Conservation (phyloP, 2,797 vertebrate species). For the Halcyon smyrnensis region DNA sequence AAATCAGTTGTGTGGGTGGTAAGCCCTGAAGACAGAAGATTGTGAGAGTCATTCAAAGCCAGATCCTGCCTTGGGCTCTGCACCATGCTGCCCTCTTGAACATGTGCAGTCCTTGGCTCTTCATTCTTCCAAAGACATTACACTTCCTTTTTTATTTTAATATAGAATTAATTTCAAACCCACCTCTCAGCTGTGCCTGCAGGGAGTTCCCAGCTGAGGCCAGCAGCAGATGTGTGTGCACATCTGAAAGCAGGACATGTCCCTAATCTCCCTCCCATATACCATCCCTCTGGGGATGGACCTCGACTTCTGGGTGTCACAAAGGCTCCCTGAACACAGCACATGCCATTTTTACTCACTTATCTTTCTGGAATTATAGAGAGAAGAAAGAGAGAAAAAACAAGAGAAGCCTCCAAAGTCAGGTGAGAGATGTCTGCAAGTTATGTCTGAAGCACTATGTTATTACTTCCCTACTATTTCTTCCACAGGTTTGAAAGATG, state of each 20-base stretch:
- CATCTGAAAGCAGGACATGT: not conserved
- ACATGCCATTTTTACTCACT: not conserved
- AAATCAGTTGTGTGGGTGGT: not conserved
- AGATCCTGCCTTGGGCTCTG: not conserved
- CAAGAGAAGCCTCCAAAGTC: not conserved
- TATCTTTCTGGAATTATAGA: not conserved
- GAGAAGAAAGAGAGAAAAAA: not conserved
- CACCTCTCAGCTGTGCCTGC: not conserved
- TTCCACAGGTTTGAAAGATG: not conserved
- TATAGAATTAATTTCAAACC: constrained; percentile 3
- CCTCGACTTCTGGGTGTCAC: not conserved
- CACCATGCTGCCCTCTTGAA: accelerated
- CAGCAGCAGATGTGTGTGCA: not conserved
- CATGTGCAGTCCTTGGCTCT: accelerated
- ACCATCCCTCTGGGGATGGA: not conserved
- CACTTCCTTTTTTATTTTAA: not conserved
- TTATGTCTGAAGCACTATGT: not conserved
- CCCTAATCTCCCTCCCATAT: not conserved
- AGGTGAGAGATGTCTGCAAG: not conserved
- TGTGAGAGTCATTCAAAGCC: not conserved
- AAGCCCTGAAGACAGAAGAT: not conserved
- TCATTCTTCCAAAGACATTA: not conserved
- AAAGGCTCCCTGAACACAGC: not conserved
- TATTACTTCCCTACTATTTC: not conserved
- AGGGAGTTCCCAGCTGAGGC: not conserved